A percentile compares a stretch with the other conserved stretches of the same genome.
phyloP scores from a whole-genome alignment of 2,797 vertebrate species.

The Forpus xanthops region DNA sequence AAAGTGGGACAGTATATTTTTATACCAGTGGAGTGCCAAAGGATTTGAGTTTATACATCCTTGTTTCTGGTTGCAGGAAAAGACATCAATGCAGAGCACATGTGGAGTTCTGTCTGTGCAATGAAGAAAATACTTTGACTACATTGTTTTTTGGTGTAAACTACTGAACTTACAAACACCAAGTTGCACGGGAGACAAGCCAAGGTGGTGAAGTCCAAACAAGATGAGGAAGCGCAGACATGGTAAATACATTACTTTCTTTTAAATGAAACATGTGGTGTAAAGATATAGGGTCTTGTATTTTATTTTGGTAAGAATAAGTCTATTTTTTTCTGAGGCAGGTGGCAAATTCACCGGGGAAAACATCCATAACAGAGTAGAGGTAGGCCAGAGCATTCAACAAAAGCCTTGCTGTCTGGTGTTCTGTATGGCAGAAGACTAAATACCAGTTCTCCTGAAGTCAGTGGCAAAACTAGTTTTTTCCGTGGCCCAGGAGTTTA shows the following conservation, averaged over 20 bases:
- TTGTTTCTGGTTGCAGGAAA: constrained; percentile 26
- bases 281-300: background rate
- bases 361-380: background rate
- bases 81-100: background rate
- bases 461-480: background rate
- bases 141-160: background rate
- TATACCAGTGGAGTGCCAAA: background rate
- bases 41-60: background rate
- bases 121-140: background rate
- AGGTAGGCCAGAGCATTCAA: background rate
- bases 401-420: background rate
- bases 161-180: constrained; percentile 15
- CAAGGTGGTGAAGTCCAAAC: constrained; percentile 19
- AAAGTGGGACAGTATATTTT: background rate
- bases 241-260: constrained; percentile 29
- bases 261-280: constrained; percentile 21
- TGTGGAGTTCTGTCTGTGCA: background rate
- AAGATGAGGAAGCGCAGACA: constrained; percentile 23
- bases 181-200: background rate
- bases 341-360: background rate
- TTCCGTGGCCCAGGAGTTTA: background rate
- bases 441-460: background rate
- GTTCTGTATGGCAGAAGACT: background rate
- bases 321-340: background rate
- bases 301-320: constrained; percentile 13